Evolutionary conservation across 2,888 invertebrate genomes (phyloP).

Genomic region (Malachius bipustulatus): DNA sequence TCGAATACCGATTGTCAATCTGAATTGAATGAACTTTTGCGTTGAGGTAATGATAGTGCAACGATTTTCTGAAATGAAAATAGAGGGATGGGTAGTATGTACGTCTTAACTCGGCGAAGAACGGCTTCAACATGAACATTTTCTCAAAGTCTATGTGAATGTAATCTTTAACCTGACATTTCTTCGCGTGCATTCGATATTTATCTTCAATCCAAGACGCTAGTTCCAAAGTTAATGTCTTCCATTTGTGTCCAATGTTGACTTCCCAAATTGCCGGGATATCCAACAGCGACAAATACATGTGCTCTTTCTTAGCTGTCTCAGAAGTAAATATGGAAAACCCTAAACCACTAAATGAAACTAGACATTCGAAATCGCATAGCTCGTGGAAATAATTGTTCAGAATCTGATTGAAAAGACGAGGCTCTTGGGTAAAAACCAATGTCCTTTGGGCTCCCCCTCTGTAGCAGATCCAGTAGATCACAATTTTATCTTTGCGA

Average conservation of each 20-base stretch:
- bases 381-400: conserved; percentile 52
- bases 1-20: conserved; percentile 51
- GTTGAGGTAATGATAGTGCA: conserved; percentile 53
- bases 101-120: conserved; percentile 64
- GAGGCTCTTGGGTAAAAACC: conserved; percentile 63
- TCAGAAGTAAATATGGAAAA: conserved; percentile 43
- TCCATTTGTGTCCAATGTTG: conserved; percentile 68
- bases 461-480: conserved; percentile 72
- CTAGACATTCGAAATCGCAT: conserved; percentile 53
- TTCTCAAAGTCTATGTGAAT: conserved; percentile 68
- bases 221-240: conserved; percentile 60
- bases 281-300: conserved; percentile 54
- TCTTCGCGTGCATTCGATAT: conserved; percentile 54
- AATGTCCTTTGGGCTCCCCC: conserved; percentile 63
- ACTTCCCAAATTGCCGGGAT: conserved; percentile 72
- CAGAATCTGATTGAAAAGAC: conserved; percentile 50
- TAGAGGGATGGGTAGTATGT: conserved; percentile 64
- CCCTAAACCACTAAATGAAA: conserved; percentile 57
- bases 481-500: conserved; percentile 60
- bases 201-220: conserved; percentile 75
- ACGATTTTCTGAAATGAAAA: conserved; percentile 59
- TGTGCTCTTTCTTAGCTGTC: conserved; percentile 46
- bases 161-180: conserved; percentile 65
- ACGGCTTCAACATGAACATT: conserved; percentile 81
- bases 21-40: conserved; percentile 54